A percentile compares a stretch with the other conserved stretches of the same genome.
phyloP scores from a whole-genome alignment of 2,113 vertebrate species.

The Syngnathoides biaculeatus region DNA sequence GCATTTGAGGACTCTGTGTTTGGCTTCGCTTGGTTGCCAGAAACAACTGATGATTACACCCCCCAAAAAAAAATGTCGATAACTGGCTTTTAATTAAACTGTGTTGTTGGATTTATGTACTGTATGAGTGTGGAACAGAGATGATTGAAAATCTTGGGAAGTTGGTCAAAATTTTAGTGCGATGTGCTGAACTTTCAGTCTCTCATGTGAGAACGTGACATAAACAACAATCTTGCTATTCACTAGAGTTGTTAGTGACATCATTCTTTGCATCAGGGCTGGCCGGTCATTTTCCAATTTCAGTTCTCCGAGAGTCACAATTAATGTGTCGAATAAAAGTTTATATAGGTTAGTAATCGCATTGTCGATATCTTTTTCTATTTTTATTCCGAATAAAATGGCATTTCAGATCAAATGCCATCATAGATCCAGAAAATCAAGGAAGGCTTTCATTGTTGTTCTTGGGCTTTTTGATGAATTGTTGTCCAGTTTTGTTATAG shows the following conservation, averaged over 20 bases:
- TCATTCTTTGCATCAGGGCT: background rate
- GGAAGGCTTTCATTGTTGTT: background rate
- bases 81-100: constrained; percentile 2
- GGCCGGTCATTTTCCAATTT: too few relatives aligned
- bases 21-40: background rate
- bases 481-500: background rate
- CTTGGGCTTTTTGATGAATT: background rate
- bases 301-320: background rate
- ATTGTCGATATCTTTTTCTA: background rate
- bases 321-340: background rate
- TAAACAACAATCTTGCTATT: background rate
- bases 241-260: background rate
- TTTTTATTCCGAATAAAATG: background rate
- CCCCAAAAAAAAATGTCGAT: background rate
- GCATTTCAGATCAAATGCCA: background rate
- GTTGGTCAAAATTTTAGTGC: background rate
- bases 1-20: background rate
- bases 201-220: background rate
- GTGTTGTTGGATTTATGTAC: background rate
- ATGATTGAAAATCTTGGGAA: background rate
- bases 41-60: constrained; percentile 1
- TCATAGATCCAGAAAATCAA: background rate
- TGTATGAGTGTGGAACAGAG: background rate
- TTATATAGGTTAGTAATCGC: background rate
- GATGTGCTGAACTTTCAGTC: background rate